These are phyloP conservation scores for Hypercompe scribonia DNA, from an alignment of 2,888 invertebrate genomes.

Conservation along the genomic window DNA sequence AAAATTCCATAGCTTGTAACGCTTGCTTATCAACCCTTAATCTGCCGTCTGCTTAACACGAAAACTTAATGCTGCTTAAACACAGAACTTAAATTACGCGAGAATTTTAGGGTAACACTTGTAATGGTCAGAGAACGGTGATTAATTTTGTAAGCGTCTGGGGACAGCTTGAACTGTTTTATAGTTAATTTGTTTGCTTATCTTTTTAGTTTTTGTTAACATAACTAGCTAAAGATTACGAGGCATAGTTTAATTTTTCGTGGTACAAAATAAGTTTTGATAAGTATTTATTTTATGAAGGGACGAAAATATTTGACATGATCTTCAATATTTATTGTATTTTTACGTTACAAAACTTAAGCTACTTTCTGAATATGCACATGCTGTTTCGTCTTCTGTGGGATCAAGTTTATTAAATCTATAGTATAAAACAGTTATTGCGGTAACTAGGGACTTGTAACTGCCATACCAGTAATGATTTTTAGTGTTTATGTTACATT, in stretches of 20 bases:
- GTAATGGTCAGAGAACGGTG: conserved; percentile 34
- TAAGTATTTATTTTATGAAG: background rate
- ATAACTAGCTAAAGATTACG: background rate
- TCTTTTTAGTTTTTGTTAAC: conserved; percentile 24
- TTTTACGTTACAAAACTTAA: no score
- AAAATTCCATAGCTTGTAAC: conserved; percentile 39
- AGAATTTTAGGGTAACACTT: conserved; percentile 53
- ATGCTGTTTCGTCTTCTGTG: no score
- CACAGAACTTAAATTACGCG: conserved; percentile 65
- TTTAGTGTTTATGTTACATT: background rate
- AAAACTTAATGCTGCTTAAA: conserved; percentile 70
- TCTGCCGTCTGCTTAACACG: conserved; percentile 74
- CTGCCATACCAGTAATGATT: no score
- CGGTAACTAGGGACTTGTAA: background rate
- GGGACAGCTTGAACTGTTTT: conserved; percentile 32
- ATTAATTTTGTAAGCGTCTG: conserved; percentile 43
- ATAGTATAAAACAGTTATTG: background rate
- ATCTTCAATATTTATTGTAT: no score
- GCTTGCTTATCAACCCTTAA: conserved; percentile 75
- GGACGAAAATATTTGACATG: no score
- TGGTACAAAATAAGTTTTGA: background rate
- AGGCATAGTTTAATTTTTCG: background rate
- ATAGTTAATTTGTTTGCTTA: conserved; percentile 39
- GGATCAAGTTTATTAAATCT: background rate
- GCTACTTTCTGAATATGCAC: no score